phyloP scores from a whole-genome alignment of 1,140 invertebrate species.

The Antheraea pernyi region DNA sequence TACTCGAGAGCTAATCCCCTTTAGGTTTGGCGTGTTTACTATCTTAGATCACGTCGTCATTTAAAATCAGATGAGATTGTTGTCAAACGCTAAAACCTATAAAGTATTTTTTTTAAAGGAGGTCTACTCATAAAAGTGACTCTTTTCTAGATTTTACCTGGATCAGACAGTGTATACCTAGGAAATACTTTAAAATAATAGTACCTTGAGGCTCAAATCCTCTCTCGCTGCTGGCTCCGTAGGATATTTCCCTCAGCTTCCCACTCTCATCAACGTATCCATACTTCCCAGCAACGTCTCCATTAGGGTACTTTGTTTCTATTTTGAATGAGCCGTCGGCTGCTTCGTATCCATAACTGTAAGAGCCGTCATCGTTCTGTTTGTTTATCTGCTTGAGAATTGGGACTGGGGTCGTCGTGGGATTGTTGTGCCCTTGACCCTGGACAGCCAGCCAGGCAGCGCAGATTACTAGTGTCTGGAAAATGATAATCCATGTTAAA shows the following conservation, averaged over 20 bases:
- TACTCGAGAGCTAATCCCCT: too few relatives aligned
- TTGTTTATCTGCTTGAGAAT: conserved; percentile 86
- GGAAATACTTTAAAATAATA: background rate
- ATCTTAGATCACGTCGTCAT: too few relatives aligned
- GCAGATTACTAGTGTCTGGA: conserved; percentile 49
- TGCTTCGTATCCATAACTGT: conserved; percentile 93
- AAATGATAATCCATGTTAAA: conserved; percentile 12
- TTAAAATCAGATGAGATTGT: too few relatives aligned
- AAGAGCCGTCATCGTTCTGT: conserved; percentile 92
- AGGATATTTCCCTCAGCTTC: conserved; percentile 85
- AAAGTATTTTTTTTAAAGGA: too few relatives aligned
- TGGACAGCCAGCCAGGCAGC: conserved; percentile 39
- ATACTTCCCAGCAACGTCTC: conserved; percentile 91
- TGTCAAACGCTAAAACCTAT: too few relatives aligned
- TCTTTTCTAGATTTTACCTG: too few relatives aligned
- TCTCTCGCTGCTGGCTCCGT: conserved; percentile 86
- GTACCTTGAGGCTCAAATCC: conserved; percentile 86
- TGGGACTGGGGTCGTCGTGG: conserved; percentile 82
- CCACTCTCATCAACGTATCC: conserved; percentile 90
- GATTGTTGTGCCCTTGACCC: conserved; percentile 38
- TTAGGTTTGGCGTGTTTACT: too few relatives aligned
- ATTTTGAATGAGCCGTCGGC: conserved; percentile 96
- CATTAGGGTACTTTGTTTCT: conserved; percentile 90
- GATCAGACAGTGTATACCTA: too few relatives aligned
- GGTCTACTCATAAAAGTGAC: too few relatives aligned